Evolutionary conservation across 2,888 invertebrate species (phyloP).

Genomic region (Monopis laevigella): DNA sequence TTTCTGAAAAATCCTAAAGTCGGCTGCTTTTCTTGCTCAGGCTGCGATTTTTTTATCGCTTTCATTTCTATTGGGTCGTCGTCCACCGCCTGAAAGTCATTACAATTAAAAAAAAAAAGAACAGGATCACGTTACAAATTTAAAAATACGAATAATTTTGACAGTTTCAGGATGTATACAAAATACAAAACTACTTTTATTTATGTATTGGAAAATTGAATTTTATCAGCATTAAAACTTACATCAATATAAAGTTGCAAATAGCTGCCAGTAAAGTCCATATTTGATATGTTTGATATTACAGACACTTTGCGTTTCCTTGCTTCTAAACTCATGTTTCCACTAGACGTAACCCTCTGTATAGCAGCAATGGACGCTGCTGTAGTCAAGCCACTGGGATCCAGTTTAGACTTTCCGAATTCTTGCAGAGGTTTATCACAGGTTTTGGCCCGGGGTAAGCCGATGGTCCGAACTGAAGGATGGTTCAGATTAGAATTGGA

Average conservation of each 20-base stretch:
- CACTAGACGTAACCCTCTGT: slow-evolving; percentile 55
- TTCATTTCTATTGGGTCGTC: slow-evolving; percentile 60
- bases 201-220: no score
- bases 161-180: no score
- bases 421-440: slow-evolving; percentile 58
- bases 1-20: slow-evolving; percentile 56
- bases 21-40: slow-evolving; percentile 27
- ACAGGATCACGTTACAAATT: no score
- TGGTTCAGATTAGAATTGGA: slow-evolving; percentile 55
- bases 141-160: no score
- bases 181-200: no score
- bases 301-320: slow-evolving; percentile 72
- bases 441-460: slow-evolving; percentile 53
- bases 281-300: slow-evolving; percentile 75
- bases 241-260: slow-evolving; percentile 75
- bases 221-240: slow-evolving; percentile 31
- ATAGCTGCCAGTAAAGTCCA: slow-evolving; percentile 80
- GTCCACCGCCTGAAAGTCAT: slow-evolving; percentile 52
- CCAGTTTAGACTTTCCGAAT: slow-evolving; percentile 38
- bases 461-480: slow-evolving; percentile 50
- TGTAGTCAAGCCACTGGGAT: slow-evolving; percentile 38
- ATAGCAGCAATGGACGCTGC: slow-evolving; percentile 56
- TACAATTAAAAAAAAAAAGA: no score
- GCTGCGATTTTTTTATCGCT: slow-evolving; percentile 44
- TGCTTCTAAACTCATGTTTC: slow-evolving; percentile 56